phyloP scores from a whole-genome alignment of 2,888 invertebrate genomes.

The Drosophila phalerata region DNA sequence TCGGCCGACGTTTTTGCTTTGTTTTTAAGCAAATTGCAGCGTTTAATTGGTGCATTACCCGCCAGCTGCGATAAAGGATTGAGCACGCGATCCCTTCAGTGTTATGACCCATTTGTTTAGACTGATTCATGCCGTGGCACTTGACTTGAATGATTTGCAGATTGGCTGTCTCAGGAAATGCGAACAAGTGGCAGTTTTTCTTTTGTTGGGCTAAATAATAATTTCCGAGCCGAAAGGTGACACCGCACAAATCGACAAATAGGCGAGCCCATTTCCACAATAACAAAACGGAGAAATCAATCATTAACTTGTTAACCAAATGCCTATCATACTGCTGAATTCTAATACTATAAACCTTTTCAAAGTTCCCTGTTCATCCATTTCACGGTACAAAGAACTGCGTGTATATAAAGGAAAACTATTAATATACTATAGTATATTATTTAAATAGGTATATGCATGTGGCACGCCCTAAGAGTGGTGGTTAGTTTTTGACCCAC shows the following conservation, averaged over 20 bases:
- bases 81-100: constrained; percentile 55
- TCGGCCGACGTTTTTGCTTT: constrained; percentile 33
- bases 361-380: background rate
- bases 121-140: constrained; percentile 6
- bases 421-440: background rate
- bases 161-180: constrained; percentile 19
- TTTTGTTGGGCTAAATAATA: constrained; percentile 43
- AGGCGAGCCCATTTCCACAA: constrained; percentile 22
- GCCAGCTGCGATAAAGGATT: constrained; percentile 57
- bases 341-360: background rate
- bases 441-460: constrained; percentile 2
- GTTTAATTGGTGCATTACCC: constrained; percentile 66
- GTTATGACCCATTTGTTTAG: constrained; percentile 55
- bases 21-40: constrained; percentile 64
- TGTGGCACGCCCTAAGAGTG: constrained; percentile 26
- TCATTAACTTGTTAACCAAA: constrained; percentile 7
- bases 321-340: background rate
- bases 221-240: constrained; percentile 62
- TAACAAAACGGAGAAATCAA: constrained; percentile 5
- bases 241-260: constrained; percentile 49
- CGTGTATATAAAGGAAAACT: constrained; percentile 1
- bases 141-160: constrained; percentile 18
- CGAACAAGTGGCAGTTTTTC: constrained; percentile 44
- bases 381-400: background rate
- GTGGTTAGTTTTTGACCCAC: background rate